Evolutionary conservation across 1,140 invertebrate species (phyloP).

Genomic region (Euborellia annulipes): DNA sequence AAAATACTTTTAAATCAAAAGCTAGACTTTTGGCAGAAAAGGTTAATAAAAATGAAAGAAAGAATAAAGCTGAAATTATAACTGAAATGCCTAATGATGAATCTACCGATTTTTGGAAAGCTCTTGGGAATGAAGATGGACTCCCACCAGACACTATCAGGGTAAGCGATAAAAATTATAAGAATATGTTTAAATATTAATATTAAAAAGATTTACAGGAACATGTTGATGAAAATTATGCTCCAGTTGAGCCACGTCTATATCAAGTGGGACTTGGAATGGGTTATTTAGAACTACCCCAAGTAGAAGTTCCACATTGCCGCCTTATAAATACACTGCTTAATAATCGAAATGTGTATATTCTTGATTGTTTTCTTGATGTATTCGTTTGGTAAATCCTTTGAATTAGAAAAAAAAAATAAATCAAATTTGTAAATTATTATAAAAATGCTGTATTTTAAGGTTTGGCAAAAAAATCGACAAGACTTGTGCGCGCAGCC

Average conservation of each 20-base stretch:
- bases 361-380: constrained; percentile 89
- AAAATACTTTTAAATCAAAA: constrained; percentile 90
- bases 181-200: no score
- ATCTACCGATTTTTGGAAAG: constrained; percentile 67
- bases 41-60: constrained; percentile 97
- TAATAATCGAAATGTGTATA: constrained; percentile 89
- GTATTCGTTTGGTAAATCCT: constrained; percentile 87
- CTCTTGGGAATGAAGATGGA: constrained; percentile 38
- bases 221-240: constrained; percentile 65
- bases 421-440: constrained; percentile 1
- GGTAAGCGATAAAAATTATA: neutral
- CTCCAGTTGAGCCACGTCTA: constrained; percentile 58
- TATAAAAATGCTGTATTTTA: constrained; percentile 6
- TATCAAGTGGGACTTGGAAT: constrained; percentile 94
- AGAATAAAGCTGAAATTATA: constrained; percentile 83
- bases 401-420: neutral
- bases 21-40: constrained; percentile 91
- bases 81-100: constrained; percentile 72
- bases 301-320: constrained; percentile 71
- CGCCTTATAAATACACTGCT: constrained; percentile 59
- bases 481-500: constrained; percentile 84
- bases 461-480: constrained; percentile 98
- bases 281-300: constrained; percentile 96
- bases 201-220: constrained; percentile 35
- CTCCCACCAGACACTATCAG: constrained; percentile 19